Evolutionary conservation across 2,888 invertebrate species (phyloP), one percentile per base, ranked within the genome.

Genomic region (Macropis europaea): DNA sequence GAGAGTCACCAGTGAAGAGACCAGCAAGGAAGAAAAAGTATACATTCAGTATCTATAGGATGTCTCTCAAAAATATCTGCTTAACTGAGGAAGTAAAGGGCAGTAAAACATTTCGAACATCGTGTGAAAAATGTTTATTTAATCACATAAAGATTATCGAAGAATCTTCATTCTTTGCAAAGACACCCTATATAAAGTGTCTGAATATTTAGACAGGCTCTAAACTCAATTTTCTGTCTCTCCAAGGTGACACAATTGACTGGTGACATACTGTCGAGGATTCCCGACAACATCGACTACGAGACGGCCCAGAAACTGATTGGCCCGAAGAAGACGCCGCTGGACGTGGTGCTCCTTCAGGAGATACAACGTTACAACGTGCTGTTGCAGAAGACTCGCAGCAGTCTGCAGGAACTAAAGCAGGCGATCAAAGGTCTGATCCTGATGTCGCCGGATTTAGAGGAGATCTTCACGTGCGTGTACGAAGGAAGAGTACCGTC

Each of bases 371-470:
- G 94, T 88, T 95, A 95, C 87, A 95, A 95, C 84, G 79, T 83
- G 0, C 90, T 95, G 3, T 84, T 95, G 68, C 82, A 85, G 3
- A 88, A 89, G 32, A 94, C 95, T 48, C 90, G 91, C 26, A 77
- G 82, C 2, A 93, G 94, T 43, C 87, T 95, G 59, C 89, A 90
- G 7, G 94, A 96, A 71, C 90, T 97, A 15, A 93, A 95, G 77
- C 94, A 93, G 48, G 96, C 95, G 2, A 96, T 97, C 73, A 93
- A 94, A 85, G 97, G 97, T n/a, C 90, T 96, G 70, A 95, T 97
- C 17, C 94, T 97, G 45, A 97, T 97, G 97, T 96, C 97, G 0
- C 91, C 94, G 0, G 94, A 95, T 83, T 89, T 97, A 64, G 97
- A 97, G 87, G 94, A 94, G 48, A 95, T 96, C 87, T 96, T 95